These are phyloP conservation scores for Desmodus rotundus DNA, from an alignment of 2,113 vertebrate genomes.

Conservation along the genomic window DNA sequence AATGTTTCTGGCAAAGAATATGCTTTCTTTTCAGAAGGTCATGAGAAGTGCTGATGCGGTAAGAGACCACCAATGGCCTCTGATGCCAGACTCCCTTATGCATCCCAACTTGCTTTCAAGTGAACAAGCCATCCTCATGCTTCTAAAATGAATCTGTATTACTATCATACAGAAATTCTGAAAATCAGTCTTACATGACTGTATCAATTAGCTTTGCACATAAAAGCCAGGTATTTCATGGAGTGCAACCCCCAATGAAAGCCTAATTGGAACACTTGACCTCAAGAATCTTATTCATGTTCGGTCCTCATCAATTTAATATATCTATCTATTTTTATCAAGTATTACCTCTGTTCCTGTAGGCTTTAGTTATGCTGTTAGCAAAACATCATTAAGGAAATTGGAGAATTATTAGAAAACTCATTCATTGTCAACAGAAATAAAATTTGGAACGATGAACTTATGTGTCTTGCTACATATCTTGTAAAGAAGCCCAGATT, in stretches of 20 bases:
- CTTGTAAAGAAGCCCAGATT: neutral
- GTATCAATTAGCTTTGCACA: neutral
- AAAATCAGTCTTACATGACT: neutral
- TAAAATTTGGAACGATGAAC: constrained; percentile 28
- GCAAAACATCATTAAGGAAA: constrained; percentile 11
- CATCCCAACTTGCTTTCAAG: neutral
- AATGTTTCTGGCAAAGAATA: neutral
- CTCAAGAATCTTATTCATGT: neutral
- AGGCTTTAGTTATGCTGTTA: neutral
- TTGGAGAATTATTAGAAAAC: constrained; percentile 33
- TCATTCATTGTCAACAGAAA: neutral
- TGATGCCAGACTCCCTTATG: neutral
- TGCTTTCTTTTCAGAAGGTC: constrained; percentile 15
- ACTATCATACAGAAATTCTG: neutral
- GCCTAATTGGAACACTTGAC: neutral
- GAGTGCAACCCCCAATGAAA: neutral
- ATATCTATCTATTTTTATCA: neutral
- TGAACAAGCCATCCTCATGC: neutral
- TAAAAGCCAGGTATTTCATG: constrained; percentile 16
- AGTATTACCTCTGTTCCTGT: neutral
- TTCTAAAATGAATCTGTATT: neutral
- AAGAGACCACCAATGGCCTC: neutral
- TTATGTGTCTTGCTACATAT: neutral
- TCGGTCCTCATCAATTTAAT: neutral
- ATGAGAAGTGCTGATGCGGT: neutral